A percentile compares a stretch with the other conserved stretches of the same genome.
These are phyloP conservation scores for Pavo muticus DNA, from an alignment of 2,113 vertebrate genomes.

Conservation along the genomic window DNA sequence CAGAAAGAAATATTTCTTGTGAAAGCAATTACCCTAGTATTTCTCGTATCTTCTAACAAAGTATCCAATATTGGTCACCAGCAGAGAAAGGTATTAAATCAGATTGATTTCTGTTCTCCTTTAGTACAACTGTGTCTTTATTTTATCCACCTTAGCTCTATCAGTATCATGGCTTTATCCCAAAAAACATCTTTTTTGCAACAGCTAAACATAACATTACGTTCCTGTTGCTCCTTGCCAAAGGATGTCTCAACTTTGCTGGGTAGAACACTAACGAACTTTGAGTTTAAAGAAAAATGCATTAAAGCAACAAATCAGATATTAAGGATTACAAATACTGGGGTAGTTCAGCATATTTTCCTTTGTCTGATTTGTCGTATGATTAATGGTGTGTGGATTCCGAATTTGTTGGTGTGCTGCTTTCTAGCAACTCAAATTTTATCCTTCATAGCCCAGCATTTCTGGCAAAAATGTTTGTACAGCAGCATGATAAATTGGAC, in stretches of 20 bases:
- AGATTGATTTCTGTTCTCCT: conserved; percentile 33
- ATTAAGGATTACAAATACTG: not conserved
- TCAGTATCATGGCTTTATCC: not conserved
- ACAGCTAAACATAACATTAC: not conserved
- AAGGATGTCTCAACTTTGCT: not conserved
- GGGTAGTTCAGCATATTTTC: not conserved
- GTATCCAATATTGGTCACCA: not conserved
- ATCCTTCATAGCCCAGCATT: not conserved
- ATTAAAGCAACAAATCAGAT: not conserved
- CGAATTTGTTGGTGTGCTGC: not conserved
- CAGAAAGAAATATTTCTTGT: conserved; percentile 32
- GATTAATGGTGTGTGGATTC: not conserved
- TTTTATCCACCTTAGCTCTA: not conserved
- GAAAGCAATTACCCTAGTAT: conserved; percentile 44
- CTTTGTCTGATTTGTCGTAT: not conserved
- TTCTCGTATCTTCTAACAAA: conserved; percentile 12
- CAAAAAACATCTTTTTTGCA: rapidly evolving
- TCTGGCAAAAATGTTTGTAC: not conserved
- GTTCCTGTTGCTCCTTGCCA: not conserved
- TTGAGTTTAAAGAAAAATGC: not conserved
- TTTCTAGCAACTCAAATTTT: not conserved
- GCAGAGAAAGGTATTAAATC: conserved; percentile 48
- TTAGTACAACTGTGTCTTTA: not conserved
- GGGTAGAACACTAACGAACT: not conserved
- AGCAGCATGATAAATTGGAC: not conserved